These are phyloP conservation scores for Perithous albicinctus DNA, from an alignment of 2,888 invertebrate genomes.

Conservation along the genomic window DNA sequence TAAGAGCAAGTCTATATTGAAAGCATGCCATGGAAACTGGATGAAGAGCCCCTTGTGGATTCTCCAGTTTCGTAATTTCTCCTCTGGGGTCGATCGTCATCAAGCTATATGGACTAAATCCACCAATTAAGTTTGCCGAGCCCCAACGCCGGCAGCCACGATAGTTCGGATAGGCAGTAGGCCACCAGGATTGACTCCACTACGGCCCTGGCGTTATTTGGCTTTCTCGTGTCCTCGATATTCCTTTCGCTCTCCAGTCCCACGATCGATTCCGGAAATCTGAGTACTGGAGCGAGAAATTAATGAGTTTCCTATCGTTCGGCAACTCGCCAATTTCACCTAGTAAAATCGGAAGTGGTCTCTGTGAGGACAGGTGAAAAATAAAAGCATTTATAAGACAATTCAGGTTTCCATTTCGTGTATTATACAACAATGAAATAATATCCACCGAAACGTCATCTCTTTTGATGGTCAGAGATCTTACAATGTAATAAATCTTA, in stretches of 20 bases:
- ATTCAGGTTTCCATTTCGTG: conserved; percentile 18
- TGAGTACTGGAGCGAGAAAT: conserved; percentile 72
- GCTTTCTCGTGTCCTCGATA: conserved; percentile 9
- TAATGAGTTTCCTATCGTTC: conserved; percentile 73
- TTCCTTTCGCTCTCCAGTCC: conserved; percentile 31
- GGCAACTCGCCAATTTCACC: conserved; percentile 69
- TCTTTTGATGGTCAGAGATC: too few relatives aligned
- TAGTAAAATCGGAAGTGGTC: conserved; percentile 35
- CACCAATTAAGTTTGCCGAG: conserved; percentile 68
- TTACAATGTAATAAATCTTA: too few relatives aligned
- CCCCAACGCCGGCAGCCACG: conserved; percentile 38
- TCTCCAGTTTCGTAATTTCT: conserved; percentile 54
- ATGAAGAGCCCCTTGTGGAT: conserved; percentile 29
- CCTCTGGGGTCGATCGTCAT: conserved; percentile 62
- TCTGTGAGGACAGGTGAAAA: conserved; percentile 50
- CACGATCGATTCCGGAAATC: conserved; percentile 69
- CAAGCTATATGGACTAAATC: conserved; percentile 65
- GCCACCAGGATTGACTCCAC: conserved; percentile 16
- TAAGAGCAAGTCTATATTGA: background rate
- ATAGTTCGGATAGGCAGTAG: conserved; percentile 14
- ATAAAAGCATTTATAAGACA: conserved; percentile 12
- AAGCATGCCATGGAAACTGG: background rate
- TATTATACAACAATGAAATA: too few relatives aligned
- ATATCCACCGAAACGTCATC: too few relatives aligned
- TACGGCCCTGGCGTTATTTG: conserved; percentile 13